phyloP scores from a whole-genome alignment of 2,797 vertebrate species.

The Coregonus ussuriensis region DNA sequence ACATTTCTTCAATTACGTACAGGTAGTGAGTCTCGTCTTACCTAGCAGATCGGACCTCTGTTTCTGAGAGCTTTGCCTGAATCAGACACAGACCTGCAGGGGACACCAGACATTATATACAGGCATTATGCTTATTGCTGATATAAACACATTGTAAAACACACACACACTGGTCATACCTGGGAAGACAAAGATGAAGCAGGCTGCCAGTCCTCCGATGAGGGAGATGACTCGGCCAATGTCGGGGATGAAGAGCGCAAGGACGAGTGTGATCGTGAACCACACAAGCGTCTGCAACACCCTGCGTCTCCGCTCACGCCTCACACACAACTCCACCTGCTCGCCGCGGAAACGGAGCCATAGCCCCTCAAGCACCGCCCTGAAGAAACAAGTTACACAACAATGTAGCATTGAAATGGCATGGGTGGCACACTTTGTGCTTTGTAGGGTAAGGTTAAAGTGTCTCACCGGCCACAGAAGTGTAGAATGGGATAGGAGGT shows the following conservation, averaged over 20 bases:
- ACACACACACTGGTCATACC: constrained; percentile 57
- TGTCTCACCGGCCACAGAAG: constrained; percentile 91
- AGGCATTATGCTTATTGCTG: neutral
- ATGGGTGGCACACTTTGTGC: neutral
- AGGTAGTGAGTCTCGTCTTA: constrained; percentile 54
- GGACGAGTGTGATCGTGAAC: constrained; percentile 89
- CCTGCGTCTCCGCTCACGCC: constrained; percentile 83
- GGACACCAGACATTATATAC: constrained; percentile 15
- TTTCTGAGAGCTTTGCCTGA: constrained; percentile 89
- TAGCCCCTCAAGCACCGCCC: constrained; percentile 92
- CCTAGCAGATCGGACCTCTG: constrained; percentile 82
- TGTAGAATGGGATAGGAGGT: constrained; percentile 97
- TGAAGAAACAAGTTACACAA: constrained; percentile 51
- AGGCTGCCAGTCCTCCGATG: constrained; percentile 92
- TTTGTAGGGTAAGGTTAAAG: neutral
- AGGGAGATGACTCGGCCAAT: constrained; percentile 95
- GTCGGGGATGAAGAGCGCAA: constrained; percentile 95
- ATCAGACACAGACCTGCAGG: constrained; percentile 89
- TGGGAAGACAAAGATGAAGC: constrained; percentile 97
- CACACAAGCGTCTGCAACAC: constrained; percentile 88
- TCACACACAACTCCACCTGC: constrained; percentile 87
- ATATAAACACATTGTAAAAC: neutral
- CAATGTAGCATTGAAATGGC: neutral
- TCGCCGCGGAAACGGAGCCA: constrained; percentile 91
- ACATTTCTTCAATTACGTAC: neutral